phyloP scores from a whole-genome alignment of 2,113 vertebrate genomes.

The Lutjanus erythropterus region DNA sequence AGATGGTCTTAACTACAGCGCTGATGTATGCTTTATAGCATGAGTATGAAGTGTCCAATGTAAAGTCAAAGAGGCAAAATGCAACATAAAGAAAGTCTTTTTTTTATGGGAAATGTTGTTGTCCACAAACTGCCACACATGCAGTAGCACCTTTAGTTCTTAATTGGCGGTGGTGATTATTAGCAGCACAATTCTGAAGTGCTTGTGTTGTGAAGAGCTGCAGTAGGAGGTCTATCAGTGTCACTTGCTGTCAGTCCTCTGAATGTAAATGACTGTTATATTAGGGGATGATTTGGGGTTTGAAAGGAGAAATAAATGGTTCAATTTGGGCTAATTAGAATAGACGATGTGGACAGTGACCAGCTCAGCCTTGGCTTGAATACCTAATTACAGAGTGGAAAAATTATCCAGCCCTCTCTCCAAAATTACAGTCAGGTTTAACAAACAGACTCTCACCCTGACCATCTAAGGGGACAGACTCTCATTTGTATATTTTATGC shows the following conservation, averaged over 20 bases:
- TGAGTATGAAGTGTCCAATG: neutral
- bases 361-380: conserved; percentile 68
- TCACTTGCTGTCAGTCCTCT: conserved; percentile 47
- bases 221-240: conserved; percentile 14
- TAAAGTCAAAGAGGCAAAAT: neutral
- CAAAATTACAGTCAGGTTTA: conserved; percentile 57
- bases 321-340: conserved; percentile 74
- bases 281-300: conserved; percentile 57
- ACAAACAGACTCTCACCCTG: conserved; percentile 50
- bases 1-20: no score
- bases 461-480: conserved; percentile 38
- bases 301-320: conserved; percentile 70
- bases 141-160: conserved; percentile 14
- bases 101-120: neutral
- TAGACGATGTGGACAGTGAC: conserved; percentile 54
- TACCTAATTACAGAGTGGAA: conserved; percentile 59
- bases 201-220: conserved; percentile 30
- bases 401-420: conserved; percentile 27
- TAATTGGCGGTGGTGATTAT: conserved; percentile 15
- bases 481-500: conserved; percentile 58
- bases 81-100: neutral
- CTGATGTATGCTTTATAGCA: neutral
- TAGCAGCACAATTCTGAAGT: conserved; percentile 9
- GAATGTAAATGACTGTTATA: conserved; percentile 59
- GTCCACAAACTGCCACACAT: neutral